Conservation (phyloP, 2,113 vertebrate genomes). For the Chaenocephalus aceratus region DNA sequence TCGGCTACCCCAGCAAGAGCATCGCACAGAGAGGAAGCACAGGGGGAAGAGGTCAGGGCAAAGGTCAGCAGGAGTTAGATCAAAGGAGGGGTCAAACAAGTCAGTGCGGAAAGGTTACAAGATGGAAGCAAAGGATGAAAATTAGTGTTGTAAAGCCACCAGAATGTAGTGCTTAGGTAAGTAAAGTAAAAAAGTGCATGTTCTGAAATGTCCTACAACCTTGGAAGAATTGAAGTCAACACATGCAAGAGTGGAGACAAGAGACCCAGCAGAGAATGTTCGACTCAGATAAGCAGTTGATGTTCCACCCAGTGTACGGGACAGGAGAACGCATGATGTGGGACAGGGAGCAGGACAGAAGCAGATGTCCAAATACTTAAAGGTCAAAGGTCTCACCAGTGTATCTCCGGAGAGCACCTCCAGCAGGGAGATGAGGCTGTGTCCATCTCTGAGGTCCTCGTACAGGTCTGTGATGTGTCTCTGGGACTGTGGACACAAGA, state of each 20-base stretch:
- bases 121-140: constrained; percentile 76
- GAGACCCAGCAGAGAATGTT: neutral
- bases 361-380: neutral
- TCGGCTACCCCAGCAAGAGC: constrained; percentile 91
- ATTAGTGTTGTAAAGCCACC: constrained; percentile 74
- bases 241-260: constrained; percentile 56
- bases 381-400: constrained; percentile 84
- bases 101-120: constrained; percentile 78
- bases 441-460: constrained; percentile 96
- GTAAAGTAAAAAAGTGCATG: constrained; percentile 46
- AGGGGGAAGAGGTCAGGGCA: constrained; percentile 87
- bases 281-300: constrained; percentile 9
- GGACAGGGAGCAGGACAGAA: constrained; percentile 8
- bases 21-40: constrained; percentile 82
- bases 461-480: constrained; percentile 95
- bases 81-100: constrained; percentile 76
- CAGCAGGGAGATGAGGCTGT: constrained; percentile 97
- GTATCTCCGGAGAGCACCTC: constrained; percentile 96
- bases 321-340: constrained; percentile 16
- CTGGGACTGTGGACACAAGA: constrained; percentile 83
- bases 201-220: constrained; percentile 41
- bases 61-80: constrained; percentile 87
- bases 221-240: constrained; percentile 42
- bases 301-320: constrained; percentile 4
- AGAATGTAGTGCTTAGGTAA: constrained; percentile 34